Conservation (phyloP, 1,140 invertebrate species). For the Calliopsis andreniformis region DNA sequence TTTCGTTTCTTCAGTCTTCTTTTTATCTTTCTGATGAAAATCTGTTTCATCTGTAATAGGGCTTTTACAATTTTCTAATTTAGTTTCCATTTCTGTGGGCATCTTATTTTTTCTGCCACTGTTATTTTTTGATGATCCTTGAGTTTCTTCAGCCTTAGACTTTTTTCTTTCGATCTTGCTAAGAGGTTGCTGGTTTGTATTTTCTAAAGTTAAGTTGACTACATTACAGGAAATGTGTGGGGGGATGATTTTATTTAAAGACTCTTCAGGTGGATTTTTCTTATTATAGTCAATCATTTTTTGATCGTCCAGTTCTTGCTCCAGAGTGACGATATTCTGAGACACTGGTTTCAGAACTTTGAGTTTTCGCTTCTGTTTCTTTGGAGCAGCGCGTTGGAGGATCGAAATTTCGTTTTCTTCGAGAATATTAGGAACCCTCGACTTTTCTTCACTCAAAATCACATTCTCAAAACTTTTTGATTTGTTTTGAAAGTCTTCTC, state of each 20-base stretch:
- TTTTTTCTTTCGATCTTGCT: background rate
- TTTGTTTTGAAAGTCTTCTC: too few species aligned
- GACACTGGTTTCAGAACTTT: background rate
- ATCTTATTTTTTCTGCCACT: background rate
- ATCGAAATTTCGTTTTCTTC: background rate
- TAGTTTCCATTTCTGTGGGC: too few species aligned
- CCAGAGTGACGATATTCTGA: background rate
- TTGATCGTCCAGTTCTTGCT: background rate
- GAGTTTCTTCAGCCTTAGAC: background rate
- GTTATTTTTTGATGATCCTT: background rate
- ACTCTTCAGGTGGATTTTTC: background rate
- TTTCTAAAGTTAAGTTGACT: constrained; percentile 6
- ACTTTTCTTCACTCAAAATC: background rate
- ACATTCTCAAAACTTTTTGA: background rate
- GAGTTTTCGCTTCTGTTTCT: background rate
- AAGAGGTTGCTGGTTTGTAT: background rate
- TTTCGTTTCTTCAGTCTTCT: background rate
- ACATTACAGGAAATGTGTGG: constrained; percentile 1
- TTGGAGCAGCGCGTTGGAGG: background rate
- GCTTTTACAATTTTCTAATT: background rate
- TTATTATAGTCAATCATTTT: background rate
- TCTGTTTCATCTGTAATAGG: too few species aligned
- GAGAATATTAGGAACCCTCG: background rate
- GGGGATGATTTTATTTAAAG: background rate
- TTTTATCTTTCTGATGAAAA: too few species aligned